Evolutionary conservation across 2,888 invertebrate genomes (phyloP), one percentile per base, ranked within the genome.

Genomic region (Desoria tigrina): DNA sequence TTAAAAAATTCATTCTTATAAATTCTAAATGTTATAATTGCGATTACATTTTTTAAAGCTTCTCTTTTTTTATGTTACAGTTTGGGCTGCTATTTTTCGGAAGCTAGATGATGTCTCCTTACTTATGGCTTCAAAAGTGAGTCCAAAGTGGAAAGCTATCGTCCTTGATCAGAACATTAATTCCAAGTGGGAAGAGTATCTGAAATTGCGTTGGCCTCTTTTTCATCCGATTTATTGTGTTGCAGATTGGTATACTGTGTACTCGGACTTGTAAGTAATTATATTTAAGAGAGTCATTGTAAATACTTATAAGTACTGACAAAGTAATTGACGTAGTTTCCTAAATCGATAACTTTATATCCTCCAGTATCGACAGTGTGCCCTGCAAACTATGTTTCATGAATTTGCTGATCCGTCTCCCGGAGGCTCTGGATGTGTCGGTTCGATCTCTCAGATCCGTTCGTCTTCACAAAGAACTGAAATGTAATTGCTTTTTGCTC

Each of bases 51-150:
- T 21, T 55, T 18, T 28, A 6, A 32, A 28, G 3, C 2, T 61
- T 23, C 42, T 65, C 49, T 58, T 28, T n/a, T n/a, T n/a, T n/a
- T n/a, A n/a, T n/a, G n/a, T n/a, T 74, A 76, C 83, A 87, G 92
- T 96, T 74, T 82, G 94, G 78, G 85, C 94, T 58, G 87, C 88
- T 71, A 91, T 95, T 69, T 94, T 96, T 81, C 88, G 88, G 58
- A 90, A 92, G 81, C 82, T 95, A 78, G 95, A 96, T 79, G 94
- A 95, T 81, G 86, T 95, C 78, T 94, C 94, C 0, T 83, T 95
- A 77, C 90, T 93, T 87, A 90, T 90, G 78, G 90, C 90, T 65
- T 89, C 90, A 42, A 89, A 90, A 79, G 94, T 94, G 32, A 94
- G 93, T 79, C 84, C 85, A 71, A 86, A 92, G 71, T 95, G 94